phyloP scores from a whole-genome alignment of 2,113 vertebrate genomes.

The Sebastes schlegelii region DNA sequence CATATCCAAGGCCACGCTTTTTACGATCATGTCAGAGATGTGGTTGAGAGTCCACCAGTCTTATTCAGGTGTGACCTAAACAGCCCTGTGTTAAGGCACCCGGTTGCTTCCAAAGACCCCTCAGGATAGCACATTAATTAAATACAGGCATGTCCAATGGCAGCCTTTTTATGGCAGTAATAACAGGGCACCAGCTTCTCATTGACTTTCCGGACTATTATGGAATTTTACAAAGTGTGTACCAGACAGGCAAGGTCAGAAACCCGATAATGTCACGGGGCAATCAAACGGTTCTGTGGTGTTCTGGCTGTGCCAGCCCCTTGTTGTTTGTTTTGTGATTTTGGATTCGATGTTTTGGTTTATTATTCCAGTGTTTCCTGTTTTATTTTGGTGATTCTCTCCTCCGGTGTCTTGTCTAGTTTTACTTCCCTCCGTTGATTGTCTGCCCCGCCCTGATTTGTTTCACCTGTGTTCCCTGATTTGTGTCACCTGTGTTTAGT shows the following conservation, averaged over 20 bases:
- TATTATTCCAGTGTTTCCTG: no score
- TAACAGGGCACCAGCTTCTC: background rate
- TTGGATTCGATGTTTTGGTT: no score
- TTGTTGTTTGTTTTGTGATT: no score
- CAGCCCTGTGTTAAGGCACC: background rate
- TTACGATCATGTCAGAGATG: constrained; percentile 12
- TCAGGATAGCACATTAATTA: constrained; percentile 22
- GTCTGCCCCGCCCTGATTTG: no score
- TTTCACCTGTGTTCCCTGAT: no score
- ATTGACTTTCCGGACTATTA: constrained; percentile 26
- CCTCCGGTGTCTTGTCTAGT: no score
- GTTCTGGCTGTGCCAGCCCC: no score
- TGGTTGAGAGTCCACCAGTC: background rate
- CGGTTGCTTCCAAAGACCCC: background rate
- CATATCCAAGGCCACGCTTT: constrained; percentile 14
- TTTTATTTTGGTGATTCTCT: no score
- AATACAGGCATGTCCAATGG: constrained; percentile 5
- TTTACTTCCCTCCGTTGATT: no score
- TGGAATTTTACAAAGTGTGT: background rate
- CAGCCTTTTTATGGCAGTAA: constrained; percentile 2
- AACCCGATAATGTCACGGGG: background rate
- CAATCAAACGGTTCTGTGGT: background rate
- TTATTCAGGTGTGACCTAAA: constrained; percentile 25
- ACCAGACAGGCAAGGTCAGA: constrained; percentile 4
- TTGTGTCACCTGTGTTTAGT: no score